Evolutionary conservation across 1,140 invertebrate genomes (phyloP), one percentile per base, ranked within the genome.

Genomic region (Heterodera schachtii): DNA sequence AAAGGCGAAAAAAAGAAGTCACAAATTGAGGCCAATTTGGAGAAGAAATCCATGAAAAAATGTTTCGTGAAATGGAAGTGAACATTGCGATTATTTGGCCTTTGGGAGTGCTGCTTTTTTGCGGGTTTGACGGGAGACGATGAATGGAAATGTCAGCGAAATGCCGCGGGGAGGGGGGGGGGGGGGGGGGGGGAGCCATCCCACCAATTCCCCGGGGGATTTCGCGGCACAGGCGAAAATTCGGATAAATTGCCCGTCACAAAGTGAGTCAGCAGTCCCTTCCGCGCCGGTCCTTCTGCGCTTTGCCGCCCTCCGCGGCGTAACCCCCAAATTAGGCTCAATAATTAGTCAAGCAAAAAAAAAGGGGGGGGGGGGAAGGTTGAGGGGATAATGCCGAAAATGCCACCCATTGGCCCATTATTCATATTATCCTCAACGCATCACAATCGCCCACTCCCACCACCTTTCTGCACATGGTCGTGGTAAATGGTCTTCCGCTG

Each of bases 401-500:
- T 76, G 11, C n/a, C n/a, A 43, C 13, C 70, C 16, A 19, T 19
- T 21, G 3, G 43, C 3, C 46, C 31, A 74, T 3, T 41, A n/a
- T 41, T 7, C 2, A 21, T 11, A n/a, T 0, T 6, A 74, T 43
- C 52, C 52, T 9, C n/a, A 9, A 74, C 52, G 3, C 49, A 19
- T 73, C 21, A 74, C 31, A 78, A 75, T 41, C 21, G 21, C 31
- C 60, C 9, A 9, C 13, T 47, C 19, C 13, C 16, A 3, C 9
- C 43, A 86, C 84, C 84, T 86, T 89, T 89, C 64, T 90, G 89
- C 11, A 89, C 88, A 69, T 89, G 88, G 57, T 89, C 88, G 75
- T 89, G 88, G 70, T 90, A 89, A 71, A 89, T 89, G 8, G 88
- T 89, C 64, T 89, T 89, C 7, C 88, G 75, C 70, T 89, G 89